These are phyloP conservation scores for Buphagus erythrorhynchus DNA, from an alignment of 2,797 vertebrate genomes.

Conservation along the genomic window DNA sequence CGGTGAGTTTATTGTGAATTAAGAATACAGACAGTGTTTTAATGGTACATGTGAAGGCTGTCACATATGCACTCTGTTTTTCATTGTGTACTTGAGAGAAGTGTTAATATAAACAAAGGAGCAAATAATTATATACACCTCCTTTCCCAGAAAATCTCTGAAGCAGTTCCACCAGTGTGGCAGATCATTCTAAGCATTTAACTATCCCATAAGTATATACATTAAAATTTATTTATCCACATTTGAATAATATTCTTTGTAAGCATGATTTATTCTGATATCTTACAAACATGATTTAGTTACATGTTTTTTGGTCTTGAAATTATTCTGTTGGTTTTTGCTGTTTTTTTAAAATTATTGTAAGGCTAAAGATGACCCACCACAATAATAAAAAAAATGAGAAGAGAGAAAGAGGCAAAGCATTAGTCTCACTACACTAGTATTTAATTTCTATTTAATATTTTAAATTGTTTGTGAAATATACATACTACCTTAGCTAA, in stretches of 20 bases:
- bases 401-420: constrained; percentile 9
- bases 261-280: not conserved
- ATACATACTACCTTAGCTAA: not conserved
- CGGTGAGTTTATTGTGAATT: constrained; percentile 57
- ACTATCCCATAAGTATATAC: constrained; percentile 48
- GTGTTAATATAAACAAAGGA: constrained; percentile 50
- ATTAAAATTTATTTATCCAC: constrained; percentile 38
- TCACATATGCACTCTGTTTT: not conserved
- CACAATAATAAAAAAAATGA: not conserved
- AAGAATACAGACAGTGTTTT: constrained; percentile 50
- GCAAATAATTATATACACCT: constrained; percentile 71
- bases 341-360: not conserved
- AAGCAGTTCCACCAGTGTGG: constrained; percentile 14
- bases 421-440: constrained; percentile 19
- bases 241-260: not conserved
- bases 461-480: not conserved
- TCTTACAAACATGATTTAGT: constrained; percentile 2
- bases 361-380: constrained; percentile 19
- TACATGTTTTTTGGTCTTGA: not conserved
- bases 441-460: constrained; percentile 2
- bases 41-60: constrained; percentile 19
- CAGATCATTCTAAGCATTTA: constrained; percentile 20
- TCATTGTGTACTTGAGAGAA: constrained; percentile 15
- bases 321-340: not conserved
- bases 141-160: constrained; percentile 32